Evolutionary conservation across 2,113 vertebrate species (phyloP), one percentile per base, ranked within the genome.

Genomic region (Crotalus horridus): DNA sequence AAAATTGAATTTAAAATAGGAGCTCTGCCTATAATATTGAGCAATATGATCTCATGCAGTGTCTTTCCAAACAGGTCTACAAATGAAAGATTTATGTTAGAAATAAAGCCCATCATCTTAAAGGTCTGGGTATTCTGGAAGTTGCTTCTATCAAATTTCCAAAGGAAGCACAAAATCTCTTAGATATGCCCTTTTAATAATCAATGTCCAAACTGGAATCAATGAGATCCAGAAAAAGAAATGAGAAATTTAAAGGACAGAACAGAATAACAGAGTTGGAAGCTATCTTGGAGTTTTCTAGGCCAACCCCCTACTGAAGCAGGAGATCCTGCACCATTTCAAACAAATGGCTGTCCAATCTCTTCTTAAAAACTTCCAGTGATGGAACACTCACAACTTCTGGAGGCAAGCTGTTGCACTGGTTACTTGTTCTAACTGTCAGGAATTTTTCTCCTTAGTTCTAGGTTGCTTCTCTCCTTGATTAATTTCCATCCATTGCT

Each of bases 1-100:
- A 91, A 95, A 96, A 90, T 26, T 61, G 61, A 85, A 88, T 92
- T 93, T 90, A 90, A 94, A 88, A 87, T 8, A 90, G 87, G 93
- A 89, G 48, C 91, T 89, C 94, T 95, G 33, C 33, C 29, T 59
- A 46, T 92, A 92, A 64, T 39, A 94, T 91, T 86, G 86, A 91
- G 56, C 91, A 89, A 86, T 86, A 85, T 29, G 24, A 4, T 29
- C 88, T 64, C 91, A 92, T 55, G 61, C 13, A 92, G 59, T 33
- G 10, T 11, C 87, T 88, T 0, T 86, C 93, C 89, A 92, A 1
- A 55, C 74, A 13, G 1, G 2, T 69, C 90, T 92, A 23, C 20
- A 61, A 43, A 93, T 11, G 23, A 91, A 23, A 59, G n/a, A 88
- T 53, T 58, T 85, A 39, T 59, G 43, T 58, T 59, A 85, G 17